Base-by-base conservation (phyloP, 2,888 invertebrate species). In the Protonemura montana region DNA sequence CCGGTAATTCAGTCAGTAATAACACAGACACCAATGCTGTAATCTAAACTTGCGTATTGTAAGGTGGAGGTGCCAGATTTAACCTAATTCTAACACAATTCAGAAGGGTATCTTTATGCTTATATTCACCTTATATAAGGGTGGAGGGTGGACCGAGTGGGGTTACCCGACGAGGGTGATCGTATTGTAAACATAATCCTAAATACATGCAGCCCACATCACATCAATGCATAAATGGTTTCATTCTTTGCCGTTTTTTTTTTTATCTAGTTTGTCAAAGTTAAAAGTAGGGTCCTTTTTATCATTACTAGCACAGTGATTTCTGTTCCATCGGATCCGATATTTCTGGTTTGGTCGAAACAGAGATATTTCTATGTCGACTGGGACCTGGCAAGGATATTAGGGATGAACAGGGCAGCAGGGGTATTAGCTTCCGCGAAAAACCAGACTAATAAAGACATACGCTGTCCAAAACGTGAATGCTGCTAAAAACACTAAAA, bases 221-320 rank as follows among this genome's bases (percentile, higher is more conserved):
- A 21, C 59, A 81, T 81, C 81, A 29, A 81, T 81, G 29, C 27
- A 30, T 81, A 81, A 81, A 30, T 81, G 81, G 81, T 81, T 81
- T 81, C 81, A 30, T 81, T 81, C 29, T 27, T 81, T 29, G 81
- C 21, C 27, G 16, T 2, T 13, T 27, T 29, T 29, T 59, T 59
- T 59, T 59, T 21, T 21, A 13, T 21, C 59, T 16, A 21, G 29
- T 29, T 81, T 81, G 81, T 81, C 81, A 81, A 81, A 81, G 81
- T 27, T 30, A 81, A 81, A 2, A 21, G 13, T 59, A 21, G 59
- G 59, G 21, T 13, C 59, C 59, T 59, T 59, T 59, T 59, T 59
- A 59, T 59, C 21, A 59, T 59, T 21, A 59, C 59, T 16, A 16
- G 59, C 59, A 16, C 59, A 16, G 16, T 21, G 59, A 59, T 59